Evolutionary conservation across 2,113 vertebrate genomes (phyloP), one percentile per base, ranked within the genome.

Genomic region (Benthochromis sp.): DNA sequence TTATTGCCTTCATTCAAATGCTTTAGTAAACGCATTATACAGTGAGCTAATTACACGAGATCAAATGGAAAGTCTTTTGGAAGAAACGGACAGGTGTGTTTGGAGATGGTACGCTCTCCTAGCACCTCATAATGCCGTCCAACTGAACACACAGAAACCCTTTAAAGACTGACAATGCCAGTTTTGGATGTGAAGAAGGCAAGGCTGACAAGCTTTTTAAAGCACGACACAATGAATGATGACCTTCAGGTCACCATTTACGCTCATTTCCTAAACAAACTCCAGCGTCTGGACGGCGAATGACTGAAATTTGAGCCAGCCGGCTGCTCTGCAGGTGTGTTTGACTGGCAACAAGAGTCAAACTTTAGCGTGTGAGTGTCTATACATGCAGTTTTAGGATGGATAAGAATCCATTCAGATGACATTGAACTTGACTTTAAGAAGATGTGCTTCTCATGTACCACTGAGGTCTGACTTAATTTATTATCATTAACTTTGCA

Each of bases 231-330:
- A 96, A 96, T 95, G 87, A 89, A 21, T 17, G 73, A 82, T 81
- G 93, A 95, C 90, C 92, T 93, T 84, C 52, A 89, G 95, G 94
- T 95, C 93, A 93, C 90, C 93, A 92, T 94, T 95, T 93, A 92
- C 59, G 29, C 91, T 92, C 91, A 93, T 96, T 96, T 95, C 88
- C 94, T 93, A 96, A 96, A 96, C 96, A 96, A 96, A 95, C 95
- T 89, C 34, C 81, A 85, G 73, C 88, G 86, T 92, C 93, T 90
- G 84, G 4, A 71, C 52, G 17, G 78, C 90, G 87, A 87, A 92
- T 93, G 93, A 92, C 34, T 95, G 95, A 95, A 95, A 94, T 90
- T 82, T 88, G 94, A 96, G 83, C 92, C 90, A 3, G 63, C 82
- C 79, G n/a, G 88, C 87, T 59, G 79, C 84, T 84, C 88, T 84